These are phyloP conservation scores for Mactromeris polynyma DNA, from an alignment of 2,888 invertebrate genomes.

Conservation along the genomic window DNA sequence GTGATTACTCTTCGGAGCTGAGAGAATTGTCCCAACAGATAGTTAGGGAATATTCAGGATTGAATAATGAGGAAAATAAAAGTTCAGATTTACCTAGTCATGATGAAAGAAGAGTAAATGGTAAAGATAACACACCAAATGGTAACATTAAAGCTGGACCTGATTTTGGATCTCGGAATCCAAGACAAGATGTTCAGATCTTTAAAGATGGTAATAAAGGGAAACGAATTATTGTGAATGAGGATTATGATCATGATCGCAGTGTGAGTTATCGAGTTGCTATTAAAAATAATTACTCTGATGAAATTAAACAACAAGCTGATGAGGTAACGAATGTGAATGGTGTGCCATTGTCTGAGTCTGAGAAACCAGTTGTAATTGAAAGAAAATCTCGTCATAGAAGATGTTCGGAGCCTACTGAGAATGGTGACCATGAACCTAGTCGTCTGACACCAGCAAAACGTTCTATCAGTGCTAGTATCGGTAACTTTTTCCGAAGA, in stretches of 20 bases:
- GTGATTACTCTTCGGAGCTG: constrained; percentile 78
- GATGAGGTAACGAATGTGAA: constrained; percentile 61
- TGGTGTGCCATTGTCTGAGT: constrained; percentile 46
- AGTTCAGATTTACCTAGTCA: constrained; percentile 38
- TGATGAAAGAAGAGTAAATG: constrained; percentile 25
- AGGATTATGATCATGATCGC: constrained; percentile 80
- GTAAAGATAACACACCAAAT: constrained; percentile 58
- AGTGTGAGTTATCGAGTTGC: constrained; percentile 80
- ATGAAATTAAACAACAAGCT: constrained; percentile 73
- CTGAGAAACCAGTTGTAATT: constrained; percentile 24
- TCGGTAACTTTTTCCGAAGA: constrained; percentile 84
- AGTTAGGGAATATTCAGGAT: constrained; percentile 76
- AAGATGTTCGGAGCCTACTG: constrained; percentile 66
- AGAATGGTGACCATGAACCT: constrained; percentile 58
- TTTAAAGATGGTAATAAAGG: constrained; percentile 23
- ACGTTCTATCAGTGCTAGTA: constrained; percentile 82
- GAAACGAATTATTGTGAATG: constrained; percentile 68
- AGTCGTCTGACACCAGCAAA: constrained; percentile 79
- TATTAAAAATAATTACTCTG: constrained; percentile 76
- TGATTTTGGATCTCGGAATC: constrained; percentile 43
- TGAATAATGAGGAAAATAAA: constrained; percentile 40
- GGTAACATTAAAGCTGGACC: constrained; percentile 36
- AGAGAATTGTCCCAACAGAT: constrained; percentile 80
- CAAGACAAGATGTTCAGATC: constrained; percentile 43
- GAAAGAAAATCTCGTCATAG: constrained; percentile 57